These are phyloP conservation scores for Blera fallax DNA, from an alignment of 2,888 invertebrate genomes.

Conservation along the genomic window DNA sequence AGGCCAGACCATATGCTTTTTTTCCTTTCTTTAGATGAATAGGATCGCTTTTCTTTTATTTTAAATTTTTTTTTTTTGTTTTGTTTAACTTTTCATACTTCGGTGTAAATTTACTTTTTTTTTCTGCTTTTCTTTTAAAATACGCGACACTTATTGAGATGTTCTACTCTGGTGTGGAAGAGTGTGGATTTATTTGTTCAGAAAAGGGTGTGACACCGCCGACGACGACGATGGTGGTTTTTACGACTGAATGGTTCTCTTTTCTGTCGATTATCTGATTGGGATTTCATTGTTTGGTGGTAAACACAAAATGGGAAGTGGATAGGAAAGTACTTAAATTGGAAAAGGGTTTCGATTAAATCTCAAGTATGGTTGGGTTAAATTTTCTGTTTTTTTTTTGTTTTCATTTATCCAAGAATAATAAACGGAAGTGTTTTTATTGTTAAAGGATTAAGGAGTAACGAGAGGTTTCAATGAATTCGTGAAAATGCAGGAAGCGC, in stretches of 20 bases:
- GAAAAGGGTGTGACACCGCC: conserved; percentile 46
- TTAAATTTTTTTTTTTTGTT: neutral
- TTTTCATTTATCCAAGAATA: neutral
- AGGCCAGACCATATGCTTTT: conserved; percentile 40
- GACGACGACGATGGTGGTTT: conserved; percentile 18
- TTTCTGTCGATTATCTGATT: conserved; percentile 70
- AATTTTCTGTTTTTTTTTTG: neutral
- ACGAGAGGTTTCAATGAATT: neutral
- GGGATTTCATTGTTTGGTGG: conserved; percentile 55
- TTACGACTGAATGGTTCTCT: conserved; percentile 51
- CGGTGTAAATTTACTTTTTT: neutral
- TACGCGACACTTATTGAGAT: conserved; percentile 67
- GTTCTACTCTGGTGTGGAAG: conserved; percentile 26
- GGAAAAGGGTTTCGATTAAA: conserved; percentile 62
- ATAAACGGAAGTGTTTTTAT: conserved; percentile 8
- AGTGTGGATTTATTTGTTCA: conserved; percentile 47
- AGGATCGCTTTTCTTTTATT: conserved; percentile 1
- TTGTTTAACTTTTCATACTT: conserved; percentile 45
- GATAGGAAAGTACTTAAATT: conserved; percentile 54
- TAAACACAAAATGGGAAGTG: conserved; percentile 27
- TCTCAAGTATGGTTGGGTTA: conserved; percentile 36
- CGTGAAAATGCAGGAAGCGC: neutral
- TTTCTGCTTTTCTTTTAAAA: conserved; percentile 3
- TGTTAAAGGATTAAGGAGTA: neutral
- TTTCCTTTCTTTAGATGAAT: conserved; percentile 4